Evolutionary conservation across 2,888 invertebrate genomes (phyloP).

Genomic region (Torymus aiolomorphi): DNA sequence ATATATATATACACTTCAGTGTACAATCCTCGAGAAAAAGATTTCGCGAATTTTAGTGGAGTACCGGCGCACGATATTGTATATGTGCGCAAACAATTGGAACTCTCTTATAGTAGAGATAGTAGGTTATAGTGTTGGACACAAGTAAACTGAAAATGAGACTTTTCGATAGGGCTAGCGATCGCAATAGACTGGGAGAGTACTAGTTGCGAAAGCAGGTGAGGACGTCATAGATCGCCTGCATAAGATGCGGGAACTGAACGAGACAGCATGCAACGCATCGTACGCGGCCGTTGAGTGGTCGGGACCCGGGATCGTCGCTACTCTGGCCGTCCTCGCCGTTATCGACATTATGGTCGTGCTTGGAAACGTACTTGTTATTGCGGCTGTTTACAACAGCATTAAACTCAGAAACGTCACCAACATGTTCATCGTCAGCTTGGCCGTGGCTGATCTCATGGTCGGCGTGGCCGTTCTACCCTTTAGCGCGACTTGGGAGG

Average conservation of each 20-base stretch:
- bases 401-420: slow-evolving; percentile 96
- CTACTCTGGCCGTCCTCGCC: slow-evolving; percentile 87
- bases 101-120: too few species aligned
- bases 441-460: slow-evolving; percentile 96
- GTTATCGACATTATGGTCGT: slow-evolving; percentile 93
- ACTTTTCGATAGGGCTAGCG: too few species aligned
- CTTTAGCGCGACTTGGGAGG: slow-evolving; percentile 96
- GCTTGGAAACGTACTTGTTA: slow-evolving; percentile 93
- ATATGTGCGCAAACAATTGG: too few species aligned
- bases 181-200: not conserved
- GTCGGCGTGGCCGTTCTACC: slow-evolving; percentile 97
- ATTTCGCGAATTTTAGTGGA: too few species aligned
- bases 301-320: slow-evolving; percentile 87
- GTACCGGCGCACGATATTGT: too few species aligned
- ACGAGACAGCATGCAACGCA: slow-evolving; percentile 88
- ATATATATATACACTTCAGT: too few species aligned
- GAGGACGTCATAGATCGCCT: slow-evolving; percentile 65
- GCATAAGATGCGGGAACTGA: slow-evolving; percentile 84
- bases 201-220: too few species aligned
- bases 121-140: too few species aligned
- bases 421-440: slow-evolving; percentile 96
- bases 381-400: slow-evolving; percentile 92
- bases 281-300: slow-evolving; percentile 88
- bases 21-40: too few species aligned
- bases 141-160: not conserved